Percentiles rank a stretch among this genome's conserved stretches.
phyloP scores from a whole-genome alignment of 2,888 invertebrate genomes.

The Watsonalla cultraria region DNA sequence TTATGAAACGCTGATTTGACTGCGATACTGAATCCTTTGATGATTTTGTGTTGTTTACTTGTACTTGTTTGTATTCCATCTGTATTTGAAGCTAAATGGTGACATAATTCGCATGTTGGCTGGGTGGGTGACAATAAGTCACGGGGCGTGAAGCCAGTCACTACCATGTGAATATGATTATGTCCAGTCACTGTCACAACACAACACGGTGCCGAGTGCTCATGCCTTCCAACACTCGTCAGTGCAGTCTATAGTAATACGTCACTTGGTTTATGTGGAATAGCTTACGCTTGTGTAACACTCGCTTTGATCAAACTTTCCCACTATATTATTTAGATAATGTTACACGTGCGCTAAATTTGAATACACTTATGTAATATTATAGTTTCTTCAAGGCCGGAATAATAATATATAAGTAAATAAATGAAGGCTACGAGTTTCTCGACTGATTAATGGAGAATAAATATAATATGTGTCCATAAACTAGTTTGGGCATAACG shows the following conservation, averaged over 20 bases:
- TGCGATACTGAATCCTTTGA: neutral
- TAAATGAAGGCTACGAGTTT: no score
- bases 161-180: slow-evolving; percentile 21
- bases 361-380: neutral
- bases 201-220: no score
- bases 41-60: neutral
- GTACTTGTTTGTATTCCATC: neutral
- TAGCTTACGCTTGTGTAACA: neutral
- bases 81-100: neutral
- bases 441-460: no score
- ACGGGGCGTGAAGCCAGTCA: slow-evolving; percentile 23
- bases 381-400: neutral
- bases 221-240: neutral
- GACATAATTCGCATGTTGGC: neutral
- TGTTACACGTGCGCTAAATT: neutral
- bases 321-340: neutral
- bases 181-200: slow-evolving; percentile 8
- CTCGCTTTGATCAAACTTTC: neutral
- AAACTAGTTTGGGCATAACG: no score
- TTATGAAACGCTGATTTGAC: neutral
- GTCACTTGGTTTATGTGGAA: neutral
- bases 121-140: slow-evolving; percentile 5
- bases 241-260: neutral
- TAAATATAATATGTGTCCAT: no score
- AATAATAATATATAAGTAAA: no score